Conservation (phyloP, 2,113 vertebrate genomes). For the Mesitornis unicolor region DNA sequence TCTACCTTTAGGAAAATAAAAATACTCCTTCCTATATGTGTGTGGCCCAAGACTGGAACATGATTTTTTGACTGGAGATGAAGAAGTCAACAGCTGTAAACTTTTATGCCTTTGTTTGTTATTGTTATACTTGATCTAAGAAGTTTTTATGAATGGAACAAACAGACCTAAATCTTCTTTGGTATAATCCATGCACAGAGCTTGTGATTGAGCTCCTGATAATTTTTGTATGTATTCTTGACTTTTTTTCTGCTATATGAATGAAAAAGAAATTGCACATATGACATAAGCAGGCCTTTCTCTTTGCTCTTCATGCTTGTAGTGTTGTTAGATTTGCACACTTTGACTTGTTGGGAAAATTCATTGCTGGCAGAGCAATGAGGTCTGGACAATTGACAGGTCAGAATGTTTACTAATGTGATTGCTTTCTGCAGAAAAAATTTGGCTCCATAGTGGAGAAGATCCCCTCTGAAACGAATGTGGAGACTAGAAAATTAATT, state of each 20-base stretch:
- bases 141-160: neutral
- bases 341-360: neutral
- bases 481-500: constrained; percentile 50
- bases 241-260: neutral
- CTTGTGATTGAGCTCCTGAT: neutral
- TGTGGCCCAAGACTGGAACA: neutral
- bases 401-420: neutral
- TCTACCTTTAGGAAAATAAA: neutral
- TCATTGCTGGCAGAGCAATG: neutral
- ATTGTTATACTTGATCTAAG: neutral
- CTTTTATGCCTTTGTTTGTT: neutral
- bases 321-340: neutral
- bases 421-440: neutral
- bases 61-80: neutral
- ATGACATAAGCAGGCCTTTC: neutral
- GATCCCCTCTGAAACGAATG: constrained; percentile 7
- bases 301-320: neutral
- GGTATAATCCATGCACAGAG: neutral
- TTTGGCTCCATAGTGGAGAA: constrained; percentile 40
- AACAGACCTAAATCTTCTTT: neutral
- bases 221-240: neutral
- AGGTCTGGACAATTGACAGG: neutral
- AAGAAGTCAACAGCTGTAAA: neutral
- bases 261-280: neutral
- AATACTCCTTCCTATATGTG: neutral